Percentiles rank a stretch among this genome's conserved stretches.
phyloP scores from a whole-genome alignment of 2,113 vertebrate species.

The Oreocharis arfaki region DNA sequence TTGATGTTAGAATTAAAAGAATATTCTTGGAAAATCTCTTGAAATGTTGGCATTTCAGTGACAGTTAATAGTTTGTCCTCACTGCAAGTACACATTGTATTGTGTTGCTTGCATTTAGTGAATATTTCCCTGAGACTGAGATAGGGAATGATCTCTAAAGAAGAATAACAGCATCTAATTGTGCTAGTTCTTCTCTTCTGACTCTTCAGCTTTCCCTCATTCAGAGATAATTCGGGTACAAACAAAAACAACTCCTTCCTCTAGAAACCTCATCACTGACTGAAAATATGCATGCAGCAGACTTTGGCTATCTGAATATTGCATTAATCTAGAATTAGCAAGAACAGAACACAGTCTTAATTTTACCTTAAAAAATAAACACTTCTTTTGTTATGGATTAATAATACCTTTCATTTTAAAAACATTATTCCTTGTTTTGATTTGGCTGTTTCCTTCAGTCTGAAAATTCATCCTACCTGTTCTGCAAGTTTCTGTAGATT shows the following conservation, averaged over 20 bases:
- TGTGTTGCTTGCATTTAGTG: not conserved
- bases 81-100: not conserved
- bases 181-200: not conserved
- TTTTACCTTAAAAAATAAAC: not conserved
- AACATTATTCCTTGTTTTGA: not conserved
- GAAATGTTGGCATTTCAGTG: not conserved
- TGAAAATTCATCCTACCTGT: not conserved
- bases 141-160: not conserved
- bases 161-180: not conserved
- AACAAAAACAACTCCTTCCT: not conserved
- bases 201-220: not conserved
- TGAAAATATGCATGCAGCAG: not conserved
- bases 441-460: not conserved
- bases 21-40: not conserved
- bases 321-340: not conserved
- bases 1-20: not conserved
- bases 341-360: not conserved
- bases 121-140: not conserved
- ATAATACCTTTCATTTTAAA: not conserved
- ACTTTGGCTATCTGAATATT: not conserved
- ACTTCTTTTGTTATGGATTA: not conserved
- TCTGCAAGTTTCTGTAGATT: not conserved
- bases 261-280: not conserved
- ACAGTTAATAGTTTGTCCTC: not conserved
- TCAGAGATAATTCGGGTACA: not conserved